Conservation (phyloP, 2,888 invertebrate species). For the Blastobasis lacticolella region DNA sequence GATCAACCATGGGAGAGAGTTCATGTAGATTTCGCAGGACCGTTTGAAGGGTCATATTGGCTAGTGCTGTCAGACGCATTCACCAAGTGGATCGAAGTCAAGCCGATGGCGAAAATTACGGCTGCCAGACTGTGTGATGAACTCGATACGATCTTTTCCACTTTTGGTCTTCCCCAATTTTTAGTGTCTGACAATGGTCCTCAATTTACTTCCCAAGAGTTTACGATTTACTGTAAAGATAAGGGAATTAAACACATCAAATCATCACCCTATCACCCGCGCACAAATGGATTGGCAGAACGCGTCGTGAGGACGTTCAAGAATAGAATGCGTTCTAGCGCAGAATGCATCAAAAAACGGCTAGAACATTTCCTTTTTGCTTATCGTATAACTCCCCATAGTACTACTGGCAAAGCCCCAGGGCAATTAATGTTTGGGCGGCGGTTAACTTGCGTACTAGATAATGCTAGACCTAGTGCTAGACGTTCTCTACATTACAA, state of each 20-base stretch:
- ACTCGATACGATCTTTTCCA: neutral
- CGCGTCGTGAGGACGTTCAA: slow-evolving; percentile 3
- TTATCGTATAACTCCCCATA: slow-evolving; percentile 2
- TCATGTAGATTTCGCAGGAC: slow-evolving; percentile 3
- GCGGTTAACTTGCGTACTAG: neutral
- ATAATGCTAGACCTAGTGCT: neutral
- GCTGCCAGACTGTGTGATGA: neutral
- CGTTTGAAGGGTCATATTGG: neutral
- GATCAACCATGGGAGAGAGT: slow-evolving; percentile 1
- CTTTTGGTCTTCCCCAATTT: neutral
- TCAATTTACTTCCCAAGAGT: neutral
- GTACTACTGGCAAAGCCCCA: neutral
- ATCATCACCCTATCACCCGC: slow-evolving; percentile 1
- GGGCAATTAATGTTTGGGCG: slow-evolving; percentile 3
- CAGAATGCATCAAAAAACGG: neutral
- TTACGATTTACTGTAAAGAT: neutral
- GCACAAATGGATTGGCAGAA: neutral
- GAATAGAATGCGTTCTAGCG: neutral
- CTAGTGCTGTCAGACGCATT: slow-evolving; percentile 1
- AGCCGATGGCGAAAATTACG: too few species aligned
- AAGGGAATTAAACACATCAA: neutral
- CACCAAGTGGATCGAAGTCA: slow-evolving; percentile 2
- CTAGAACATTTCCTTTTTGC: slow-evolving; percentile 1
- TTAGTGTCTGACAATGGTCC: slow-evolving; percentile 1
- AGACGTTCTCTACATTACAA: neutral